These are phyloP conservation scores for Syrista parreyssii DNA, from an alignment of 2,888 invertebrate species.

Conservation along the genomic window DNA sequence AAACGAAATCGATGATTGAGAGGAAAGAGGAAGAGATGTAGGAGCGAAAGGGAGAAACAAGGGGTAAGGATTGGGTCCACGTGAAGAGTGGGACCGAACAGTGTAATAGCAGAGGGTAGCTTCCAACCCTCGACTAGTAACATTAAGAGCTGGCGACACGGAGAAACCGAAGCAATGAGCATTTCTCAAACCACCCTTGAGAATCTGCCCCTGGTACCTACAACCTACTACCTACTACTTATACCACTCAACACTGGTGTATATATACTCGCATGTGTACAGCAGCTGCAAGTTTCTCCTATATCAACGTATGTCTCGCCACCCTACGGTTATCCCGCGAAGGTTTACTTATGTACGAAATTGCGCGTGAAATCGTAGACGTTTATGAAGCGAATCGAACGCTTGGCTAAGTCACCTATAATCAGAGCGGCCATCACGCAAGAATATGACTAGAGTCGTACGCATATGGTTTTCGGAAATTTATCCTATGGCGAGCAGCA, in stretches of 20 bases:
- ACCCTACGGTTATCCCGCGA: neutral
- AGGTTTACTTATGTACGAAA: slow-evolving; percentile 52
- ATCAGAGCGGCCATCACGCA: too few relatives aligned
- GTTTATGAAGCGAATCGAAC: slow-evolving; percentile 52
- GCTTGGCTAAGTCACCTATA: slow-evolving; percentile 20
- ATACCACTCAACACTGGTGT: neutral
- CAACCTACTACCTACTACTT: neutral
- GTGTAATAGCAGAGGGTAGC: too few relatives aligned
- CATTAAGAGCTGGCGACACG: too few relatives aligned
- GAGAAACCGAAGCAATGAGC: slow-evolving; percentile 3
- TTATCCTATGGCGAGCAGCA: too few relatives aligned
- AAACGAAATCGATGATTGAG: neutral
- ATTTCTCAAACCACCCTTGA: neutral
- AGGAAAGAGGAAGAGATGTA: neutral
- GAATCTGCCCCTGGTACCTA: neutral
- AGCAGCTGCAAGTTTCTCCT: too few relatives aligned
- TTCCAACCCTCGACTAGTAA: too few relatives aligned
- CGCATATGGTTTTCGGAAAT: too few relatives aligned
- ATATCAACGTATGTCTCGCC: too few relatives aligned
- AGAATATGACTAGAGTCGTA: too few relatives aligned
- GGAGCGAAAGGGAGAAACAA: slow-evolving; percentile 11
- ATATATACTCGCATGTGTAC: too few relatives aligned
- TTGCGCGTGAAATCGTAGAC: slow-evolving; percentile 51
- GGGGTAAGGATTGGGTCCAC: too few relatives aligned
- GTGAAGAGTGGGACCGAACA: too few relatives aligned